phyloP scores from a whole-genome alignment of 2,888 invertebrate species.

The Xanthia togata region DNA sequence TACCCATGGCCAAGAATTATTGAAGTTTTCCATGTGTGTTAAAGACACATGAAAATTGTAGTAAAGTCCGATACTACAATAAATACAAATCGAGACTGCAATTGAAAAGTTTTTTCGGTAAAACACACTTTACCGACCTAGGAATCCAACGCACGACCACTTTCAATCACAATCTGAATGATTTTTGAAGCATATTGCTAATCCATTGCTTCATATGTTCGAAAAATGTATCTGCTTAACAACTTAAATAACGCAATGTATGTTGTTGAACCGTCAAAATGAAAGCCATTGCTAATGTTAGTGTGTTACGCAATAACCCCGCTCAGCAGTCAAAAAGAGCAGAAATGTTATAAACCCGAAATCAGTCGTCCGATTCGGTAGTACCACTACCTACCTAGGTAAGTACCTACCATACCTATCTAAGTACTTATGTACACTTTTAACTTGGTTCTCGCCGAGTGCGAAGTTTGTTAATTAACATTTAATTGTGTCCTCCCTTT shows the following conservation, averaged over 20 bases:
- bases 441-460: slow-evolving; percentile 35
- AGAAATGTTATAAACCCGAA: background rate
- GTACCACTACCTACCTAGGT: background rate
- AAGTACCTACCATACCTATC: too few relatives aligned
- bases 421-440: slow-evolving; percentile 7
- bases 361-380: slow-evolving; percentile 8
- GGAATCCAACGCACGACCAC: background rate
- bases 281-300: too few relatives aligned
- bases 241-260: too few relatives aligned
- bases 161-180: background rate
- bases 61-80: too few relatives aligned
- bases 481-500: slow-evolving; percentile 48
- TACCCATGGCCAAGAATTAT: background rate
- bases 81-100: background rate
- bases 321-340: background rate
- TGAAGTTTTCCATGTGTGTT: background rate
- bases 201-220: too few relatives aligned
- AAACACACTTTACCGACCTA: background rate
- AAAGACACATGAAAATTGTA: too few relatives aligned
- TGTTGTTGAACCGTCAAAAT: too few relatives aligned
- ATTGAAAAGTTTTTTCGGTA: background rate
- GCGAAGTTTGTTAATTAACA: slow-evolving; percentile 49
- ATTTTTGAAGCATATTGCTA: too few relatives aligned
- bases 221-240: too few relatives aligned
- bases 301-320: too few relatives aligned